Conservation (phyloP, 2,797 vertebrate genomes). For the Darevskia nairensis region DNA sequence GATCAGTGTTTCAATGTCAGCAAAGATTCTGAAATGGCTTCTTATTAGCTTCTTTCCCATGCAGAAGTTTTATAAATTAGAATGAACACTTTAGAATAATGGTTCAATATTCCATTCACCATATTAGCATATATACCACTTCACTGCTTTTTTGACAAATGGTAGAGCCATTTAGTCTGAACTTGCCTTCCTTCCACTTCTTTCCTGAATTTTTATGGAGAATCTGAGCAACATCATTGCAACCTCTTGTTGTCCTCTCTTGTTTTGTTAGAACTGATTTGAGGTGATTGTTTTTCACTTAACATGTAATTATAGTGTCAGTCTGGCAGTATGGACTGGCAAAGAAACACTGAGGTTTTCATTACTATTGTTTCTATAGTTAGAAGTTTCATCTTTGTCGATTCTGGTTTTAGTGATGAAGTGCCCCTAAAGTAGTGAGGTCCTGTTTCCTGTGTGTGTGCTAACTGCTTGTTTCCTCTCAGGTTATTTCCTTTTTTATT, state of each 20-base stretch:
- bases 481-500: too few species aligned
- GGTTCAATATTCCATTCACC: background rate
- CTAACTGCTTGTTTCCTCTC: too few species aligned
- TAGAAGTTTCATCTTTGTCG: background rate
- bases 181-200: background rate
- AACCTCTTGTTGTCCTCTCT: background rate
- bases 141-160: background rate
- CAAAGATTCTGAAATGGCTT: background rate
- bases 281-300: background rate
- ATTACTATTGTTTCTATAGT: background rate
- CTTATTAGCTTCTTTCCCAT: background rate
- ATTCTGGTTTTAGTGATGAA: background rate
- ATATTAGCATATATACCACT: background rate
- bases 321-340: background rate
- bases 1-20: background rate
- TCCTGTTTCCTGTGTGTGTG: too few species aligned
- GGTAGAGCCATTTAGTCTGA: background rate
- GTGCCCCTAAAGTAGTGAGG: background rate
- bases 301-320: background rate
- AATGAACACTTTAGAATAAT: background rate
- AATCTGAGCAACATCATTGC: background rate
- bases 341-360: background rate
- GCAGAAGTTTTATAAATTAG: background rate
- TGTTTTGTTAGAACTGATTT: background rate
- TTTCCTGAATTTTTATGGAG: background rate